Evolutionary conservation across 1,140 invertebrate species (phyloP).

Genomic region (Tetramorium parvispinum): DNA sequence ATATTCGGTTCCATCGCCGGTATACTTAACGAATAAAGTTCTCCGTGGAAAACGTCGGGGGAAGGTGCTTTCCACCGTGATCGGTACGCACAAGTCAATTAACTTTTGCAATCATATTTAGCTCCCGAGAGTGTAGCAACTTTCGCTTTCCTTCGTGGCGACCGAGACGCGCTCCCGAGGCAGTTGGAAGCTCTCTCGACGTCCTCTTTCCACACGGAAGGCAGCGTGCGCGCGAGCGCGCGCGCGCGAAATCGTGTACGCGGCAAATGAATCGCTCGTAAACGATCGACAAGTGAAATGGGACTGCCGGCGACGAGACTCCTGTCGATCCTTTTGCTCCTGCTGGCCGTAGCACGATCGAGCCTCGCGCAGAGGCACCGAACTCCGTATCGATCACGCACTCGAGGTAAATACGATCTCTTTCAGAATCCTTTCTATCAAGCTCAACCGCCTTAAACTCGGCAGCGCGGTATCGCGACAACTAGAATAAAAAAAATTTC

Average conservation of each 20-base stretch:
- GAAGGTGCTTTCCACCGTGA: slow-evolving; percentile 3
- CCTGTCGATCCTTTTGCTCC: slow-evolving; percentile 72
- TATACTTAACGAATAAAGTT: background rate
- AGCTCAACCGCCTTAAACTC: background rate
- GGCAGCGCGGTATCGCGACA: slow-evolving; percentile 6
- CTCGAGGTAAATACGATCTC: slow-evolving; percentile 73
- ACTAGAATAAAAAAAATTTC: background rate
- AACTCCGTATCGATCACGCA: slow-evolving; percentile 51
- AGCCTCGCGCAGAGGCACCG: slow-evolving; percentile 71
- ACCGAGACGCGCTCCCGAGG: background rate
- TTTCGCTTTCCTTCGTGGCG: background rate
- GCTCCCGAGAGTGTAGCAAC: background rate
- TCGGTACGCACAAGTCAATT: background rate
- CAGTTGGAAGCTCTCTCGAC: background rate
- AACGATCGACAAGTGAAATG: slow-evolving; percentile 67
- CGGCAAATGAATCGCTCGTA: slow-evolving; percentile 73
- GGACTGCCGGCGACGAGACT: slow-evolving; percentile 64
- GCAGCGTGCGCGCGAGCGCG: background rate
- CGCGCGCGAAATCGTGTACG: slow-evolving; percentile 18
- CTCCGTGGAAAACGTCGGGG: background rate
- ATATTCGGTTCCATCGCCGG: background rate
- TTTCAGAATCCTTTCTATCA: slow-evolving; percentile 9
- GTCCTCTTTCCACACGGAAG: slow-evolving; percentile 5
- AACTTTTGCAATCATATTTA: slow-evolving; percentile 51
- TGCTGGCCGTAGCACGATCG: slow-evolving; percentile 68